Evolutionary conservation across 23 tunicate species (phyloP).

Genomic region (Ascidia mentula): DNA sequence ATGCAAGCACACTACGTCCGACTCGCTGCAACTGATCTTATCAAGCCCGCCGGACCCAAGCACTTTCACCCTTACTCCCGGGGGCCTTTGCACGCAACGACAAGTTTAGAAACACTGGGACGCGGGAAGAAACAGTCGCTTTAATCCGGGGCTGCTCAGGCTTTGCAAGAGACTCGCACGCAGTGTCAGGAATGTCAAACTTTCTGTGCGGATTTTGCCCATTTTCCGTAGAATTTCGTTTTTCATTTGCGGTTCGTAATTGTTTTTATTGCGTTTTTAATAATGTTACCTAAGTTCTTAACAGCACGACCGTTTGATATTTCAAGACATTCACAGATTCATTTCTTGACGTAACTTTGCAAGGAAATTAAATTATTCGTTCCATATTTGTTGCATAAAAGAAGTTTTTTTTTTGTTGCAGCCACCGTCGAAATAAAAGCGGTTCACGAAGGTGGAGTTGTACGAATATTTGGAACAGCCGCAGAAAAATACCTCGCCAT

Average conservation of each 20-base stretch:
- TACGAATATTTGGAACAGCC: neutral
- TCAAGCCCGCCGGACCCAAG: neutral
- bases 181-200: neutral
- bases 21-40: neutral
- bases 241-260: too few species aligned
- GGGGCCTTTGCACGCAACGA: constrained; percentile 4
- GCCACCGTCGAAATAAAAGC: neutral
- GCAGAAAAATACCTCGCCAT: constrained; percentile 8
- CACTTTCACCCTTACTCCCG: neutral
- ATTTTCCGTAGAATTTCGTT: too few species aligned
- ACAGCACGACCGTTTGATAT: too few species aligned
- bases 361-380: too few species aligned
- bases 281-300: too few species aligned
- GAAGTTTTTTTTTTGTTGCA: neutral
- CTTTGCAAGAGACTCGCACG: neutral
- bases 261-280: too few species aligned
- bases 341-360: too few species aligned
- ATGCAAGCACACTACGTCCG: neutral
- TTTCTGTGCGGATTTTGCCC: too few species aligned
- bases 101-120: neutral
- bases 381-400: too few species aligned
- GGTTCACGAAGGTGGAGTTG: neutral
- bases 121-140: neutral
- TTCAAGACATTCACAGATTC: too few species aligned
- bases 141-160: neutral